These are phyloP conservation scores for Gyrodactylus salaris DNA, from an alignment of 1,140 invertebrate genomes.

Conservation along the genomic window DNA sequence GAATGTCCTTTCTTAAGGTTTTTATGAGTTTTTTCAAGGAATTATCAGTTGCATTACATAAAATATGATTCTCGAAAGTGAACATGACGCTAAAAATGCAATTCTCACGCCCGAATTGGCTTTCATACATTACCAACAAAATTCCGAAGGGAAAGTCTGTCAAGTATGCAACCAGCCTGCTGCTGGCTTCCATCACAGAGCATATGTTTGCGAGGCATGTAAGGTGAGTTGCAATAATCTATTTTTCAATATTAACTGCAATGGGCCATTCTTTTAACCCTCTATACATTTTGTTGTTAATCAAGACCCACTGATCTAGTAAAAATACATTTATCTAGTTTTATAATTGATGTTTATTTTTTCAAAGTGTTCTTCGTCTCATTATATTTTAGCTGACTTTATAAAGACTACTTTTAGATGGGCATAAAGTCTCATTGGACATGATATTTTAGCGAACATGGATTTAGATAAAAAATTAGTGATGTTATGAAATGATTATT, in stretches of 20 bases:
- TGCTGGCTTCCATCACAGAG: conserved; percentile 20
- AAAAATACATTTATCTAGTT: background rate
- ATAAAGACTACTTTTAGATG: too few species aligned
- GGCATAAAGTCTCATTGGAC: too few species aligned
- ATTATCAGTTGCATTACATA: too few species aligned
- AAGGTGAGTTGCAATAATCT: conserved; percentile 21
- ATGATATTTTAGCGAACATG: too few species aligned
- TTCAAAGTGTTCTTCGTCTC: too few species aligned
- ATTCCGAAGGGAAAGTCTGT: conserved; percentile 11
- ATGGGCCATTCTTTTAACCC: background rate
- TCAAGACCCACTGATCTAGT: background rate
- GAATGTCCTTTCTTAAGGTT: background rate
- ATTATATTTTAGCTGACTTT: too few species aligned
- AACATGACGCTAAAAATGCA: too few species aligned
- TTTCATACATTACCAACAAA: background rate
- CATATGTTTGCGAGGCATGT: conserved; percentile 20
- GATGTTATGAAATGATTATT: too few species aligned
- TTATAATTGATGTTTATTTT: too few species aligned
- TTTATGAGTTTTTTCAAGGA: too few species aligned
- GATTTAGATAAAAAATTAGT: too few species aligned
- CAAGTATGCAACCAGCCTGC: conserved; percentile 18
- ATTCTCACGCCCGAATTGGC: background rate
- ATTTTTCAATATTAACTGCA: conserved; percentile 7
- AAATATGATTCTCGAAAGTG: too few species aligned
- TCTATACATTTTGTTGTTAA: background rate